phyloP scores from a whole-genome alignment of 2,797 vertebrate genomes.

The Gephyroberyx darwinii region DNA sequence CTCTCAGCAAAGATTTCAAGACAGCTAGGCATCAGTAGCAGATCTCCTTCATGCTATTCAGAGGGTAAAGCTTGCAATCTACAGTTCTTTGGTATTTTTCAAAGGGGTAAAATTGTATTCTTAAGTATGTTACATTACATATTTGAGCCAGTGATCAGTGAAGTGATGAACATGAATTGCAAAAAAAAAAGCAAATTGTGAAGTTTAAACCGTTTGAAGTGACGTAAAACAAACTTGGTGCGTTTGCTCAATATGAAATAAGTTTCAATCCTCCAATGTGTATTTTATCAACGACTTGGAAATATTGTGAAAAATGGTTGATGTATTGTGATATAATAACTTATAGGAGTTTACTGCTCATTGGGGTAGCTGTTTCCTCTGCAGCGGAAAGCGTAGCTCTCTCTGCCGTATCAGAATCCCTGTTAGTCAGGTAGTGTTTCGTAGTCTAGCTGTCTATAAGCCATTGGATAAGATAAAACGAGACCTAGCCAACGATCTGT shows the following conservation, averaged over 20 bases:
- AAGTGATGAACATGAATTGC: conserved; percentile 63
- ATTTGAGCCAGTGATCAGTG: conserved; percentile 69
- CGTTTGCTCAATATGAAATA: conserved; percentile 37
- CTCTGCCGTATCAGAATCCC: conserved; percentile 48
- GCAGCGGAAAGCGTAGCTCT: conserved; percentile 44
- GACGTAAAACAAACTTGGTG: conserved; percentile 61
- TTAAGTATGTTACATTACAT: conserved; percentile 60
- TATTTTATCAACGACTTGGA: conserved; percentile 69
- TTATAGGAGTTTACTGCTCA: conserved; percentile 53
- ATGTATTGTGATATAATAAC: conserved; percentile 74
- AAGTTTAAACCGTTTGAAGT: conserved; percentile 69
- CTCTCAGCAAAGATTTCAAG: background rate
- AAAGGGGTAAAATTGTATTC: conserved; percentile 34
- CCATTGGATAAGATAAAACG: conserved; percentile 33
- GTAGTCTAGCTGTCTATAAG: conserved; percentile 63
- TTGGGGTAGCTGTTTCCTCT: conserved; percentile 47
- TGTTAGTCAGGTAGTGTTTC: conserved; percentile 56
- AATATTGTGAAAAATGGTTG: conserved; percentile 68
- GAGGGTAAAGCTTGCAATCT: conserved; percentile 34
- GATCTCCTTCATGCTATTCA: conserved; percentile 23
- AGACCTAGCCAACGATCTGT: conserved; percentile 35
- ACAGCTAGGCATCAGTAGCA: conserved; percentile 23
- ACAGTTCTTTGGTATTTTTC: conserved; percentile 44
- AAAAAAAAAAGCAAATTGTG: conserved; percentile 56
- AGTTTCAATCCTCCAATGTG: conserved; percentile 54